A percentile compares a stretch with the other conserved stretches of the same genome.
Evolutionary conservation across 2,888 invertebrate genomes (phyloP).

Genomic region (Dicycla oo): DNA sequence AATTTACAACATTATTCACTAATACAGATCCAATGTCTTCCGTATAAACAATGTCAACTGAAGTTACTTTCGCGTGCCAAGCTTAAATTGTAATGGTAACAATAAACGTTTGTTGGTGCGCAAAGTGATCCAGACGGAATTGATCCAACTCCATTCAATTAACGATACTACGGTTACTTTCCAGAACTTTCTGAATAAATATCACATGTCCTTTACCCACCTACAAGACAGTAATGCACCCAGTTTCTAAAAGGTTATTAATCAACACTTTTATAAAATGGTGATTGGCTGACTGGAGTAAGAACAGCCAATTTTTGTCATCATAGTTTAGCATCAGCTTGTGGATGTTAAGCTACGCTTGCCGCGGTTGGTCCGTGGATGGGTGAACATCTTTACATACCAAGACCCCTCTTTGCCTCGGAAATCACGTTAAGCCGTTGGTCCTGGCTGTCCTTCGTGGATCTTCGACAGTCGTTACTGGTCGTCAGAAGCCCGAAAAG

Average conservation of each 20-base stretch:
- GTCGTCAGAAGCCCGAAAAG: no score
- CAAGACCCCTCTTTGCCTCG: no score
- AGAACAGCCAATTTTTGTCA: neutral
- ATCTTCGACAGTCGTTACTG: no score
- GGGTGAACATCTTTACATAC: no score
- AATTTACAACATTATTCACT: neutral
- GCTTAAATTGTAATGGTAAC: constrained; percentile 62
- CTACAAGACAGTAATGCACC: neutral
- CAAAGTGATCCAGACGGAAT: constrained; percentile 65
- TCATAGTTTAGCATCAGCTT: no score
- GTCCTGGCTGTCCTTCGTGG: no score
- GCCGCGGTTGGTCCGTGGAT: no score
- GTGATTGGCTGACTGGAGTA: neutral
- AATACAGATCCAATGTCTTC: no score
- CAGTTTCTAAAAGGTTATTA: neutral
- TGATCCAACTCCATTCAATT: constrained; percentile 66
- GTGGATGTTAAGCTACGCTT: no score
- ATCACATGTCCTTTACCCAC: neutral
- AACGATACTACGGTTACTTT: constrained; percentile 43
- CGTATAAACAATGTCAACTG: neutral
- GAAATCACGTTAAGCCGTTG: no score
- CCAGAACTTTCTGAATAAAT: constrained; percentile 48
- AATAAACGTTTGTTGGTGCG: constrained; percentile 64
- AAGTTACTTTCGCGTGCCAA: constrained; percentile 34
- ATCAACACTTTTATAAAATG: neutral